Evolutionary conservation across 2,888 invertebrate genomes (phyloP), one percentile per base, ranked within the genome.

Genomic region (Pristionchus entomophagus): DNA sequence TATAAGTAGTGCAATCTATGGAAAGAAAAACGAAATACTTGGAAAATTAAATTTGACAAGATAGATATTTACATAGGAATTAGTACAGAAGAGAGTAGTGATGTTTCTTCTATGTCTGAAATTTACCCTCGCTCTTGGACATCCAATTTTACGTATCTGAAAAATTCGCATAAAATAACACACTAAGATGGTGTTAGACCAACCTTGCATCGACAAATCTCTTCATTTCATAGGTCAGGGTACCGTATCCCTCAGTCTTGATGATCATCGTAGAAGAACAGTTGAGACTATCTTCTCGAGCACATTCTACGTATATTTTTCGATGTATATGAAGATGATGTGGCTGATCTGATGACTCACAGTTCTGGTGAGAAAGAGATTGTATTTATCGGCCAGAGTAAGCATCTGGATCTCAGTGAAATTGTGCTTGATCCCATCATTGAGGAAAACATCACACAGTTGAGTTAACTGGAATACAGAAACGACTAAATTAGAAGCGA

Each of bases 291-390:
- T 19, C 69, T 69, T 69, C 69, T 69, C 69, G 6, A 69, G 69
- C 12, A 69, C 69, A 38, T 38, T 38, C 69, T 69, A 38, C 8
- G 12, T 10, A 38, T 19, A 17, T 35, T 69, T 69, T 22, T 19
- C 6, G 38, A 19, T 22, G 38, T n/a, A 38, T 5, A 19, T 19
- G 17, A 14, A 69, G n/a, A n/a, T n/a, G n/a, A n/a, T n/a, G n/a
- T n/a, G n/a, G n/a, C n/a, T n/a, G n/a, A n/a, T n/a, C n/a, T n/a
- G n/a, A n/a, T n/a, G n/a, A 69, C 69, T 41, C 4, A 69, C 35
- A 38, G 69, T 69, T 69, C 69, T 69, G 2, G 69, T 69, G 19
- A 69, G 38, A 38, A 69, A 69, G 12, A 69, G 38, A 69, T 69
- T 38, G 38, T 69, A 69, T 32, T 69, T 69, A 38, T 38, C 35